Base-by-base conservation (phyloP, 1,140 invertebrate species). In the Lineus longissimus region DNA sequence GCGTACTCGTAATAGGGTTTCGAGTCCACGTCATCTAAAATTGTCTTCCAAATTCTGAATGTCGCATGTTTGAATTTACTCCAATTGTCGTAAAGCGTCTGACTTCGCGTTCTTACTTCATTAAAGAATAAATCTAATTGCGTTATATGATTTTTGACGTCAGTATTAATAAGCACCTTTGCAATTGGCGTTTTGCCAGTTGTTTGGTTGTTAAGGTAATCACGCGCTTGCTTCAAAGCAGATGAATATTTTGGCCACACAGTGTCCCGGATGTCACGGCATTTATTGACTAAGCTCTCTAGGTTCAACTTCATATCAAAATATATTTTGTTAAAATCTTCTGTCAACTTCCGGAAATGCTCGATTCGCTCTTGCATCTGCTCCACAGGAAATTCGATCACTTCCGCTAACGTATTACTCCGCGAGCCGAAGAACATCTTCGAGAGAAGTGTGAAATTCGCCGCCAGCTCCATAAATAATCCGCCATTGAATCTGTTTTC, bases 1-100 rank as follows among this genome's bases (percentile, higher is more conserved):
- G 65, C 61, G 36, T 72, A 68, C 56, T 61, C 22, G 59, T 75
- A 76, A 61, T 77, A 77, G 2, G 70, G 66, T 1, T 62, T 17
- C 62, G 70, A 65, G 36, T 75, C 67, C 15, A 67, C 62, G 54
- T 77, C 73, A 4, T 69, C 54, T 2, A 75, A 23, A 11, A 73
- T 63, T 0, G 33, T 33, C 15, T 59, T 27, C 75, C 75, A 77
- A 23, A 76, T 73, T 22, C 51, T 33, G 2, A 29, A 55, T 4
- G 57, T 66, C 2, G 51, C 41, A 0, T 31, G n/a, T 0, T 51
- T 43, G 1, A 77, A 36, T 6, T 56, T 25, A 15, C 55, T 65
- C 72, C 71, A 74, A 23, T 61, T 62, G 45, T 75, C 74, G 54
- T 63, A 72, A 27, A 76, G 45, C 31, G 61, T 62, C 31, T 71